These are phyloP conservation scores for Solenopsis fugax DNA, from an alignment of 1,140 invertebrate species.

Conservation along the genomic window DNA sequence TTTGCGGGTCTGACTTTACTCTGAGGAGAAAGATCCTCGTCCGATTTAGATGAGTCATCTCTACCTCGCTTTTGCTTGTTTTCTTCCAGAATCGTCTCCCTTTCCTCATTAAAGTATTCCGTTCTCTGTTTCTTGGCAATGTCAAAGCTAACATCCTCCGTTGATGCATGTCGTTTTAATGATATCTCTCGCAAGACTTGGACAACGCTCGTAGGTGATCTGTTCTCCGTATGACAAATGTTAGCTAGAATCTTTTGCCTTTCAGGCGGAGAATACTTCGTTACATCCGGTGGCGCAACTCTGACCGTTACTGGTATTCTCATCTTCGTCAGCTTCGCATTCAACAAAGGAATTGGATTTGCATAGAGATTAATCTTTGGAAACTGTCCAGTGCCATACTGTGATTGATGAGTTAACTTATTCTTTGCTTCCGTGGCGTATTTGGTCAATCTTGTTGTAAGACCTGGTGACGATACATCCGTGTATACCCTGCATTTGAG, in stretches of 20 bases:
- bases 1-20: constrained; percentile 82
- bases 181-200: constrained; percentile 81
- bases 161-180: constrained; percentile 84
- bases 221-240: constrained; percentile 62
- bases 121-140: constrained; percentile 84
- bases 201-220: constrained; percentile 58
- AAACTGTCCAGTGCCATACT: constrained; percentile 84
- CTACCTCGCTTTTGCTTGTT: constrained; percentile 83
- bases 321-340: constrained; percentile 77
- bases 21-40: constrained; percentile 81
- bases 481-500: constrained; percentile 78
- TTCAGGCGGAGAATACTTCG: constrained; percentile 77
- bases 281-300: constrained; percentile 81
- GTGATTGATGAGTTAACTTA: constrained; percentile 83
- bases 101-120: constrained; percentile 77
- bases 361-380: constrained; percentile 84
- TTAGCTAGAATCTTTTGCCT: constrained; percentile 76
- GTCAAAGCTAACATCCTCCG: constrained; percentile 81
- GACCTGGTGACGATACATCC: constrained; percentile 84
- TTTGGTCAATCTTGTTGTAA: constrained; percentile 83
- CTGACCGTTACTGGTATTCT: constrained; percentile 82
- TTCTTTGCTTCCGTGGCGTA: constrained; percentile 83
- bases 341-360: constrained; percentile 82
- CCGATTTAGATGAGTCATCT: constrained; percentile 82
- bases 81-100: constrained; percentile 82